Evolutionary conservation across 2,797 vertebrate species (phyloP).

Genomic region (Brachymystax lenok): DNA sequence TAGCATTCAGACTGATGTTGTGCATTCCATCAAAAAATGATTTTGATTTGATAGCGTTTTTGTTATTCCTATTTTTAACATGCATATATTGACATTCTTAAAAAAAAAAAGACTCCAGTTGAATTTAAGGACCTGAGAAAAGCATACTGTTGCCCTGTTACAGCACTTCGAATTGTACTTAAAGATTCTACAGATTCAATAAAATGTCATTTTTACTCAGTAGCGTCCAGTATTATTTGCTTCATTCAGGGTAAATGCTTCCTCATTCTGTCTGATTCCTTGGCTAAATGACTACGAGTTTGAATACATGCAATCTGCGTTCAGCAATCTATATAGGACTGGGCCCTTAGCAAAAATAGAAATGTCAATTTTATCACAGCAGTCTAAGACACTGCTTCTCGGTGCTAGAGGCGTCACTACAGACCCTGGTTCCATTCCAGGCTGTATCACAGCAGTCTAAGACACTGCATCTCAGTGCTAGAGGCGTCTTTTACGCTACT

Average conservation of each 20-base stretch:
- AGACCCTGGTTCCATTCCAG: no score
- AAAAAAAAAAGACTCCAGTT: slow-evolving; percentile 61
- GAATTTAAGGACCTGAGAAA: slow-evolving; percentile 69
- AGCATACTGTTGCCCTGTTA: slow-evolving; percentile 72
- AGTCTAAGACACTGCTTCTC: no score
- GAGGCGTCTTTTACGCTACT: background rate
- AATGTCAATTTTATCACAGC: background rate
- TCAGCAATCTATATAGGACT: no score
- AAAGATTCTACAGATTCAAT: slow-evolving; percentile 78
- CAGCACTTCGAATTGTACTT: slow-evolving; percentile 79
- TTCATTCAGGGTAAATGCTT: background rate
- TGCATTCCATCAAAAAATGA: slow-evolving; percentile 67
- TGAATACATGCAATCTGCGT: no score
- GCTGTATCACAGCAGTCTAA: no score
- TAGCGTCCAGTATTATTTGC: slow-evolving; percentile 34
- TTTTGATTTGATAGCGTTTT: slow-evolving; percentile 70
- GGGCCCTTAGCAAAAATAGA: background rate
- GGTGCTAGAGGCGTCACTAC: no score
- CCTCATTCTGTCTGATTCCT: no score
- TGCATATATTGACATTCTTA: slow-evolving; percentile 69
- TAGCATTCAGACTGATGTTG: slow-evolving; percentile 65
- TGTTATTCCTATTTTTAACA: slow-evolving; percentile 65
- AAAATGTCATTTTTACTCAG: slow-evolving; percentile 81
- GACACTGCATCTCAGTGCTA: background rate
- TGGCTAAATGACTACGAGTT: background rate